phyloP scores from a whole-genome alignment of 2,797 vertebrate species.

The Iguana delicatissima region DNA sequence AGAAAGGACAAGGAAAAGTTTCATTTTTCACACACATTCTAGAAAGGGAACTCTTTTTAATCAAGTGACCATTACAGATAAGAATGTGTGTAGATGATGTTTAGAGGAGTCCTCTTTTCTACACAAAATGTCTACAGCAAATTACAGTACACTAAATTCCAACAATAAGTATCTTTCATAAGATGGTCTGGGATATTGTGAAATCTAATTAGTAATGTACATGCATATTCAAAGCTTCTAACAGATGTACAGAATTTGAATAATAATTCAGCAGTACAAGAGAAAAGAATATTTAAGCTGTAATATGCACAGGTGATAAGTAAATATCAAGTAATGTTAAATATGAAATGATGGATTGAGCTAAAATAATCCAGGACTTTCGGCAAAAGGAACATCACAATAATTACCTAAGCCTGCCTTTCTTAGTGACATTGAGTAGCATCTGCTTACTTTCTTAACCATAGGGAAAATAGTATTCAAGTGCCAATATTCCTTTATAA shows the following conservation, averaged over 20 bases:
- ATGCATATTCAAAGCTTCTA: constrained; percentile 15
- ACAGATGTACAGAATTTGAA: constrained; percentile 21
- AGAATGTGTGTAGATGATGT: background rate
- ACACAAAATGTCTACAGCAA: constrained; percentile 1
- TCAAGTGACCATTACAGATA: background rate
- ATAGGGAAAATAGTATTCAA: constrained; percentile 44
- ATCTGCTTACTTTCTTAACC: constrained; percentile 22
- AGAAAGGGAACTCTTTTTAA: background rate
- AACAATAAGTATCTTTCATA: background rate
- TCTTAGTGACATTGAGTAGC: background rate
- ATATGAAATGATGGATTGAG: constrained; percentile 9
- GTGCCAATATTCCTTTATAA: constrained; percentile 44
- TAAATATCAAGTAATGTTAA: constrained; percentile 24
- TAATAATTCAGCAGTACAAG: background rate
- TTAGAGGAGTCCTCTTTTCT: background rate
- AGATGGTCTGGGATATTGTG: background rate
- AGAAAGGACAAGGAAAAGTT: background rate
- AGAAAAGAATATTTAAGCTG: constrained; percentile 16
- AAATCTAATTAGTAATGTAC: constrained; percentile 15
- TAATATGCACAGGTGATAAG: constrained; percentile 15
- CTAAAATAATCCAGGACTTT: constrained; percentile 17
- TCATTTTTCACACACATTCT: background rate
- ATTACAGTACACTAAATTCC: background rate
- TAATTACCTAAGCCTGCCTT: constrained; percentile 29
- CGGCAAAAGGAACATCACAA: constrained; percentile 17